Evolutionary conservation across 2,888 invertebrate species (phyloP), one percentile per base, ranked within the genome.

Genomic region (Melanchra persicariae): DNA sequence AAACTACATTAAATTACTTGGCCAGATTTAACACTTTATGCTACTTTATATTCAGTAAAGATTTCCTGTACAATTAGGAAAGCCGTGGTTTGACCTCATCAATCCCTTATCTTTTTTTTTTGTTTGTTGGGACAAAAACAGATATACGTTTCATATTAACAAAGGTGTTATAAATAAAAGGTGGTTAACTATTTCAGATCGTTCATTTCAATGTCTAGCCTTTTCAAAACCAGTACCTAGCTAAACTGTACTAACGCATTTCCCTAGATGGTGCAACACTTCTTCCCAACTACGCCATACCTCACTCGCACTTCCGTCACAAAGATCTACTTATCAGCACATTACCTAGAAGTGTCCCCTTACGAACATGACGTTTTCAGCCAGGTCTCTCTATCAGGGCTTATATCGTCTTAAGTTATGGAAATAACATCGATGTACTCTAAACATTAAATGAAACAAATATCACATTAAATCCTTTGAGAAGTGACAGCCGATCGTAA

Each of bases 401-500:
- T 40, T 57, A 61, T 77, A 54, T 60, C 24, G 49, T 52, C 65
- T 22, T 78, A 82, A 82, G 72, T 87, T 86, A 88, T 84, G 85
- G 70, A 84, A 86, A 86, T 87, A 77, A 69, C 72, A 51, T 79
- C 72, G 66, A 82, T 83, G 79, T 86, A 87, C 82, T n/a, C n/a
- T 79, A 82, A 73, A 70, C 79, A 84, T 85, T 86, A 85, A 82
- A 81, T 73, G 71, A 87, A 87, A 86, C 83, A 85, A 88, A 86
- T 85, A 84, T 81, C 78, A 85, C 84, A 86, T 85, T 89, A 87
- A 88, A 84, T 85, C 79, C 74, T 75, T 73, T 77, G 72, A 78
- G 81, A 72, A 84, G 82, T 86, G 87, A 82, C 87, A 74, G 70
- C 76, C 65, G 74, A 65, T 83, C 87, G 83, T 90, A 89, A 90